Evolutionary conservation across 2,888 invertebrate species (phyloP).

Genomic region (Cheiracanthium punctorium): DNA sequence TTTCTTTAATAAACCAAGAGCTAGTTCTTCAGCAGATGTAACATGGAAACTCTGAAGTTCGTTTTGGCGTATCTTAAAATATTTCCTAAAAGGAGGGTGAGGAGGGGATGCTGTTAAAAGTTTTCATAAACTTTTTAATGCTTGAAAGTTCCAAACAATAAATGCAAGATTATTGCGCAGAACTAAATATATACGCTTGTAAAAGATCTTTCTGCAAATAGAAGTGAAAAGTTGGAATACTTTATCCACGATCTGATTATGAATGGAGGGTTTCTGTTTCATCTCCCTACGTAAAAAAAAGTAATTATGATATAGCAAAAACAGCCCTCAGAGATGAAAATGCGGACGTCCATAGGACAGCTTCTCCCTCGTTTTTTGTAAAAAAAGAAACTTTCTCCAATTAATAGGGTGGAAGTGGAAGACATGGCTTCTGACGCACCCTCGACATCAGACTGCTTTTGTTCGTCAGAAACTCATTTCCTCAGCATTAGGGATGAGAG

Average conservation of each 20-base stretch:
- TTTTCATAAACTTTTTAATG: no score
- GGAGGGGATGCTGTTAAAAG: no score
- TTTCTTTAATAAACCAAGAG: no score
- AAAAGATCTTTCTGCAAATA: no score
- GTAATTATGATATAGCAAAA: no score
- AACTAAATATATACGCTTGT: no score
- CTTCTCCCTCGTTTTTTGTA: not conserved
- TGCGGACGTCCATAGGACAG: not conserved
- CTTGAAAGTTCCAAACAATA: no score
- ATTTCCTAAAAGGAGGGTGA: no score
- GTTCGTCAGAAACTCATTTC: not conserved
- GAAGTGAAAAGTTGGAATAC: not conserved
- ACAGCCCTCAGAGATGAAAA: not conserved
- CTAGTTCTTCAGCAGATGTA: no score
- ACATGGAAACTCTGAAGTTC: no score
- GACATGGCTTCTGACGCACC: not conserved
- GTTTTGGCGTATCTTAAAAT: no score
- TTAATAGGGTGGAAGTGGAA: not conserved
- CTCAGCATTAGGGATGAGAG: not conserved
- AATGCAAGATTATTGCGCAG: no score
- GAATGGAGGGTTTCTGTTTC: not conserved
- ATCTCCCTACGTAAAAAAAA: not conserved
- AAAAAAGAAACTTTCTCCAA: not conserved
- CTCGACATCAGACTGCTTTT: not conserved
- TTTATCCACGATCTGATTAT: not conserved